A percentile compares a stretch with the other conserved stretches of the same genome.
phyloP scores from a whole-genome alignment of 2,113 vertebrate genomes.

The Melanerpes aurifrons region DNA sequence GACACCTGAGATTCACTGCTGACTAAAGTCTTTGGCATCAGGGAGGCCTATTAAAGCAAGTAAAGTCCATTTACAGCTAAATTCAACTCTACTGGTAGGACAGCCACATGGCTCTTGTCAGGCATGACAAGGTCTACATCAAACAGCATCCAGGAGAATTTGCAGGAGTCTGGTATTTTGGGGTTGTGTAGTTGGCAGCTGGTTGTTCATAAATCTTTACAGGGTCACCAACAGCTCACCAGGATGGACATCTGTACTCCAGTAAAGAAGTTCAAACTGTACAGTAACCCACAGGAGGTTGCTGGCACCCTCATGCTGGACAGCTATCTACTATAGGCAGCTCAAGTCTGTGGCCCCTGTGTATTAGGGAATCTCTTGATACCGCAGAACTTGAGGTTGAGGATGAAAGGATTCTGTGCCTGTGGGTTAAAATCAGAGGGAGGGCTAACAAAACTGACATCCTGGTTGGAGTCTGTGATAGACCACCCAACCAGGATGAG shows the following conservation, averaged over 20 bases:
- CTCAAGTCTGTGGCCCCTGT: not conserved
- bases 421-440: no score
- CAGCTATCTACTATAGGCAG: not conserved
- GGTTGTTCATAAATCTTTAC: not conserved
- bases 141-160: not conserved
- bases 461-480: no score
- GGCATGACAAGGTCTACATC: not conserved
- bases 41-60: not conserved
- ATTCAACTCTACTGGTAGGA: not conserved
- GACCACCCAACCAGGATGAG: no score
- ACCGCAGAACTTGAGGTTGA: no score
- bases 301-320: not conserved
- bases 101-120: not conserved
- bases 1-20: not conserved
- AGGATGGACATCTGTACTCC: not conserved
- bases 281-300: not conserved
- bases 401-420: no score
- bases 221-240: not conserved
- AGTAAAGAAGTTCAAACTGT: not conserved
- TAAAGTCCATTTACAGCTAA: not conserved
- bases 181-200: accelerated
- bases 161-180: not conserved
- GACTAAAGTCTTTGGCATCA: not conserved
- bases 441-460: no score
- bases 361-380: no score